These are phyloP conservation scores for Crotophaga sulcirostris DNA, from an alignment of 2,113 vertebrate species.

Conservation along the genomic window DNA sequence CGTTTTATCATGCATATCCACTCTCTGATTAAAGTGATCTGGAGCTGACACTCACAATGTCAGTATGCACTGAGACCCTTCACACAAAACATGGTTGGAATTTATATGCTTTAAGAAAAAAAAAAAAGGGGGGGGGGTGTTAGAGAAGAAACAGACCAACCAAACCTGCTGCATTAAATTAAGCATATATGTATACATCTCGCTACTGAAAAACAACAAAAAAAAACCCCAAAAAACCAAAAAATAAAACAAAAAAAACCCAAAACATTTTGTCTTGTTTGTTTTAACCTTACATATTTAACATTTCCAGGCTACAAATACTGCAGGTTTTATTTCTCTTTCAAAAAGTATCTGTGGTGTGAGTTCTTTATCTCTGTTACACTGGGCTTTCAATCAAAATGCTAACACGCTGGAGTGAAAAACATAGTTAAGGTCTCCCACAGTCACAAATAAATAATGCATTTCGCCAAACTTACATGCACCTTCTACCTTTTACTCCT, in stretches of 20 bases:
- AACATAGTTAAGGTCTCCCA: not conserved
- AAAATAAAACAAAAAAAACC: not conserved
- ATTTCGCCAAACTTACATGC: not conserved
- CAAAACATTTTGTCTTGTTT: not conserved
- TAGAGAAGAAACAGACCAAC: constrained; percentile 8
- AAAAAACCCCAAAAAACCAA: too few relatives aligned
- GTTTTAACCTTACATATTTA: constrained; percentile 18
- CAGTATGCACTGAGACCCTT: constrained; percentile 90
- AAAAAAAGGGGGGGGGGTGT: too few relatives aligned
- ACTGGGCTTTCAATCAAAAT: constrained; percentile 37
- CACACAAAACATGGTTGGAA: constrained; percentile 90
- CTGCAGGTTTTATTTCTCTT: constrained; percentile 40
- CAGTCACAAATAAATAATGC: not conserved
- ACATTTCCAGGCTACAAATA: not conserved
- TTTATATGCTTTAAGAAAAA: constrained; percentile 82
- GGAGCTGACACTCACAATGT: constrained; percentile 99
- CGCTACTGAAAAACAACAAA: not conserved
- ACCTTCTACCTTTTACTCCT: not conserved
- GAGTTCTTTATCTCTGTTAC: constrained; percentile 42
- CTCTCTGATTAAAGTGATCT: constrained; percentile 99
- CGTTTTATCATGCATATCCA: constrained; percentile 99
- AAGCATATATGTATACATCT: not conserved
- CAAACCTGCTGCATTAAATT: constrained; percentile 18
- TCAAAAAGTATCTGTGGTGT: not conserved
- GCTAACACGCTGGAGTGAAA: constrained; percentile 6